phyloP scores from a whole-genome alignment of 1,140 invertebrate genomes.

The Odontomachus brunneus region DNA sequence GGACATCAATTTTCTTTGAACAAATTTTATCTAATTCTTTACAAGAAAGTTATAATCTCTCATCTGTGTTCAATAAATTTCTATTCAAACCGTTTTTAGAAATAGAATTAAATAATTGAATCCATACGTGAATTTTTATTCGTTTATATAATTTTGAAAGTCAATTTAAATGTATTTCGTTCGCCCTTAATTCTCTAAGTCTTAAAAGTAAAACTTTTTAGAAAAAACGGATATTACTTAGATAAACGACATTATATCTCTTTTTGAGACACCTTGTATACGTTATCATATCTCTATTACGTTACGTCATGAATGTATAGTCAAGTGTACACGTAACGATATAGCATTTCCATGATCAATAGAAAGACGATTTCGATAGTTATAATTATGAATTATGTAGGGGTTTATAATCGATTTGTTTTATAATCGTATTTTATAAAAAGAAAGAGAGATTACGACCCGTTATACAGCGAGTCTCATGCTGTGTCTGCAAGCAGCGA shows the following conservation, averaged over 20 bases:
- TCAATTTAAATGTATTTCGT: not conserved
- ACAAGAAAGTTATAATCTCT: not conserved
- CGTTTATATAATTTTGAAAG: not conserved
- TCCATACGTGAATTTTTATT: not conserved
- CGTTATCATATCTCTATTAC: not conserved
- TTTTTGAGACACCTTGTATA: conserved; percentile 13
- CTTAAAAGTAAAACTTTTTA: not conserved
- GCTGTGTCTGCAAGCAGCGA: too few relatives aligned
- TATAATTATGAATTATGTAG: too few relatives aligned
- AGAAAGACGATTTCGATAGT: not conserved
- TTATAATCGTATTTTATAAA: too few relatives aligned
- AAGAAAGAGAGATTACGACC: too few relatives aligned
- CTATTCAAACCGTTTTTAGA: conserved; percentile 16
- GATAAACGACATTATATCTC: not conserved
- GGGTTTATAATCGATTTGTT: too few relatives aligned
- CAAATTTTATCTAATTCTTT: not conserved
- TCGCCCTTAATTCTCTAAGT: not conserved
- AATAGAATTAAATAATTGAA: not conserved
- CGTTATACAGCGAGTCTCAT: too few relatives aligned
- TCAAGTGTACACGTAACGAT: not conserved
- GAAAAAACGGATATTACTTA: not conserved
- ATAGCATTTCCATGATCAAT: not conserved
- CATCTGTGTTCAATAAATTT: conserved; percentile 1
- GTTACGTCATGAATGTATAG: conserved; percentile 4
- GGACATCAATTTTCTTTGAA: not conserved